Evolutionary conservation across 2,113 vertebrate species (phyloP).

Genomic region (Myocastor coypus): DNA sequence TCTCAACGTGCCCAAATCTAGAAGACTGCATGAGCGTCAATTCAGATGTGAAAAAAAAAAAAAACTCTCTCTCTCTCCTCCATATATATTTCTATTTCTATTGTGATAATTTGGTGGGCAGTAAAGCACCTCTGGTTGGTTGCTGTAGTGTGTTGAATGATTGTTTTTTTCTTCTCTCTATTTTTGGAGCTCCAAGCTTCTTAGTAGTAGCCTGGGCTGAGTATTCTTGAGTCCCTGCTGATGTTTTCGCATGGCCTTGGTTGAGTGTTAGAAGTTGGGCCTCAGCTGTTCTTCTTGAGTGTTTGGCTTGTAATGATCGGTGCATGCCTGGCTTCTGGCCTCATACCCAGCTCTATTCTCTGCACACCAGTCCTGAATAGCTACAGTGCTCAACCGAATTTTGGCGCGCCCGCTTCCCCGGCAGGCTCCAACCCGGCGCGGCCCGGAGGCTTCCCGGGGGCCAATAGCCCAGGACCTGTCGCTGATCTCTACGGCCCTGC

Average conservation of each 20-base stretch:
- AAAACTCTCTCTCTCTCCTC: constrained; percentile 84
- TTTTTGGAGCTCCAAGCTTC: constrained; percentile 91
- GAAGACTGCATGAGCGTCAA: constrained; percentile 92
- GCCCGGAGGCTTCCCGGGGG: constrained; percentile 96
- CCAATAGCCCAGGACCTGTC: constrained; percentile 98
- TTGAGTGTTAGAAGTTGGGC: constrained; percentile 91
- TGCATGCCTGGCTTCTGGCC: constrained; percentile 92
- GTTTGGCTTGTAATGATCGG: constrained; percentile 89
- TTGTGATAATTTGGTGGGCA: constrained; percentile 89
- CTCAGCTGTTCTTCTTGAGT: constrained; percentile 90
- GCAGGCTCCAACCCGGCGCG: constrained; percentile 97
- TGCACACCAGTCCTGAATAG: constrained; percentile 94
- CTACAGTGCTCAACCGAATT: constrained; percentile 94
- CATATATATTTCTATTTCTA: constrained; percentile 84
- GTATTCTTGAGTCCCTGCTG: constrained; percentile 89
- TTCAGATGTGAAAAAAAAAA: constrained; percentile 89
- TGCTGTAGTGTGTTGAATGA: constrained; percentile 90
- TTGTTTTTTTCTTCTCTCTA: constrained; percentile 85
- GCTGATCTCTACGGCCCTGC: constrained; percentile 93
- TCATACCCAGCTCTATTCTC: constrained; percentile 93
- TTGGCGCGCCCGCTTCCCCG: constrained; percentile 92
- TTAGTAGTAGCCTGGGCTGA: constrained; percentile 91
- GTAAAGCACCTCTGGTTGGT: constrained; percentile 87
- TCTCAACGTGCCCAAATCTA: constrained; percentile 89
- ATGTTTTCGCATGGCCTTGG: constrained; percentile 93